Percentiles rank a stretch among this genome's conserved stretches.
Evolutionary conservation across 2,797 vertebrate genomes (phyloP).

Genomic region (Denticeps clupeoides): DNA sequence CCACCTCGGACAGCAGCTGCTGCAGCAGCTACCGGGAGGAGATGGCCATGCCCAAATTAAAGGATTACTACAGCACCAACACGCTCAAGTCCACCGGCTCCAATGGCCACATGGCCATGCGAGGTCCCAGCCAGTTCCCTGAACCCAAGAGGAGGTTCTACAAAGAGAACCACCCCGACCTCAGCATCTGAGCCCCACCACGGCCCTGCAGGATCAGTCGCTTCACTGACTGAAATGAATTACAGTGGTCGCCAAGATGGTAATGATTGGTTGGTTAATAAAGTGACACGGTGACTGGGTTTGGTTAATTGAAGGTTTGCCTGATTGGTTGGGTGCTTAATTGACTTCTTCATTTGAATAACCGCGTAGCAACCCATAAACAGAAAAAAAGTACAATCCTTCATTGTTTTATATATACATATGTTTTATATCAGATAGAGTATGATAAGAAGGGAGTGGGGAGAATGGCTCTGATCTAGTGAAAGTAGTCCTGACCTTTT

Average conservation of each 20-base stretch:
- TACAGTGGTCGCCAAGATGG: neutral
- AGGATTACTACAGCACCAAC: slow-evolving; percentile 70
- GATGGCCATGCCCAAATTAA: slow-evolving; percentile 54
- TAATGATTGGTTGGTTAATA: slow-evolving; percentile 6
- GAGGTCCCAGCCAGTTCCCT: slow-evolving; percentile 54
- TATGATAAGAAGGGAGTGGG: neutral
- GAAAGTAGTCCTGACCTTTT: too few species aligned
- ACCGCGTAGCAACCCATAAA: slow-evolving; percentile 57
- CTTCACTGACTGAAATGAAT: neutral
- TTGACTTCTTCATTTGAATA: slow-evolving; percentile 46
- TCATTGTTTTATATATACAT: slow-evolving; percentile 47
- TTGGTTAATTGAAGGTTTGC: slow-evolving; percentile 43
- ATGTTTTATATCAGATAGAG: slow-evolving; percentile 19
- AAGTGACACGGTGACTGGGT: slow-evolving; percentile 31
- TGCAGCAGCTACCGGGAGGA: slow-evolving; percentile 60
- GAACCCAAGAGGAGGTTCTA: slow-evolving; percentile 81
- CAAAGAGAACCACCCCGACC: slow-evolving; percentile 94
- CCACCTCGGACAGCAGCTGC: slow-evolving; percentile 61
- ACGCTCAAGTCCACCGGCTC: slow-evolving; percentile 45
- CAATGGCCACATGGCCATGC: slow-evolving; percentile 36
- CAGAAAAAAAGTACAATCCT: slow-evolving; percentile 61
- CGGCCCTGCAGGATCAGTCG: neutral
- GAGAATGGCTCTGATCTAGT: too few species aligned
- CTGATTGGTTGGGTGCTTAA: slow-evolving; percentile 11
- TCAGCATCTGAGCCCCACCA: slow-evolving; percentile 78